Evolutionary conservation across 2,797 vertebrate genomes (phyloP).

Genomic region (Tarsius wallacei): DNA sequence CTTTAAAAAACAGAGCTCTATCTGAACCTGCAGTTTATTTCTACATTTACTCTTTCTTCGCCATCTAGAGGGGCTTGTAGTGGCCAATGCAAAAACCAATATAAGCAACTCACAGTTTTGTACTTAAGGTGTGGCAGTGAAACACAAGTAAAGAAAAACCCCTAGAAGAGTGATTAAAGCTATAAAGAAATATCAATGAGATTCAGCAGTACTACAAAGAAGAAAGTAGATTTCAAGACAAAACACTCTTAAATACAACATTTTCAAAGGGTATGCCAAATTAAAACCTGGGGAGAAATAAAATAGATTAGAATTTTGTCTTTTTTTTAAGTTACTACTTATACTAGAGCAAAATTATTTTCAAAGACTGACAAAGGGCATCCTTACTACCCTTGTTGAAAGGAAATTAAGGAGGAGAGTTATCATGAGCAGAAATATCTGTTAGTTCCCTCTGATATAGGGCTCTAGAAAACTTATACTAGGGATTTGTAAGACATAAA

Average conservation of each 20-base stretch:
- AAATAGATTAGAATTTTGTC: constrained; percentile 4
- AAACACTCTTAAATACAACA: neutral
- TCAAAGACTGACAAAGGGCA: neutral
- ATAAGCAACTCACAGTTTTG: neutral
- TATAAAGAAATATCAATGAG: neutral
- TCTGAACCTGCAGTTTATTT: neutral
- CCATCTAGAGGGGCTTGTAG: neutral
- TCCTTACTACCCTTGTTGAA: neutral
- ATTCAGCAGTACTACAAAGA: neutral
- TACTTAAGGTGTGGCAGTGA: neutral
- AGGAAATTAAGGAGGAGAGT: neutral
- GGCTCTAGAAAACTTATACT: constrained; percentile 53
- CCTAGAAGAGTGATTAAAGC: neutral
- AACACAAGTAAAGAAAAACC: neutral
- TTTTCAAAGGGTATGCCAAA: constrained; percentile 2
- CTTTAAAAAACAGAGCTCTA: neutral
- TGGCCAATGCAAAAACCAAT: neutral
- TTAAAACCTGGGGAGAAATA: constrained; percentile 20
- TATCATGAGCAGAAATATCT: neutral
- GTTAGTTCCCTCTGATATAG: constrained; percentile 31
- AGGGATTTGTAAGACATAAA: constrained; percentile 78
- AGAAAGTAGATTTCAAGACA: neutral
- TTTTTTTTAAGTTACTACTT: neutral
- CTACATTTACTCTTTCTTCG: neutral
- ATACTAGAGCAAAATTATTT: neutral